Percentiles rank a stretch among this genome's conserved stretches.
phyloP scores from a whole-genome alignment of 2,113 vertebrate genomes.

The Brachyistius frenatus region DNA sequence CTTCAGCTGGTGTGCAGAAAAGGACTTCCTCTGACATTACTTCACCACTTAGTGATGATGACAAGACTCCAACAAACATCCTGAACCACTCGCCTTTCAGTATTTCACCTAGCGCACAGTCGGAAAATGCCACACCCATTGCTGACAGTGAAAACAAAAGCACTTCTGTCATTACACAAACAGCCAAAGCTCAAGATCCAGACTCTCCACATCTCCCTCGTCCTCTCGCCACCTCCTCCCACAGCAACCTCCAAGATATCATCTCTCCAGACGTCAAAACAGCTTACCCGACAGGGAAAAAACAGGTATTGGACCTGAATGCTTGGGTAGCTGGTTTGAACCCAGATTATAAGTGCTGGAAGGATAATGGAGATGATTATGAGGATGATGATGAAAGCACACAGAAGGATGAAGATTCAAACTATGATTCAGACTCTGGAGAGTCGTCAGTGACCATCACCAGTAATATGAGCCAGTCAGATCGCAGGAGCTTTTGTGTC shows the following conservation, averaged over 20 bases:
- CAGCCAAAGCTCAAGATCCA: background rate
- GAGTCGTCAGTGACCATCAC: conserved; percentile 84
- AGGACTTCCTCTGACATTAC: background rate
- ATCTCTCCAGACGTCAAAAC: conserved; percentile 21
- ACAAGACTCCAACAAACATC: conserved; percentile 74
- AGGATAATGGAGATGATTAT: conserved; percentile 41
- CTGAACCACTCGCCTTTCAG: conserved; percentile 41
- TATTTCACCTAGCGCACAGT: conserved; percentile 8
- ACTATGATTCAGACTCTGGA: conserved; percentile 84
- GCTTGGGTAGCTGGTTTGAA: conserved; percentile 73
- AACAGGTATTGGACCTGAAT: conserved; percentile 37
- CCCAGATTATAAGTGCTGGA: conserved; percentile 60
- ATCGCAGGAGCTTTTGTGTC: conserved; percentile 81
- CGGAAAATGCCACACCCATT: background rate
- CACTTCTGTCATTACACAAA: background rate
- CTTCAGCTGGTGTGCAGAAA: conserved; percentile 17
- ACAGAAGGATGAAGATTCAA: conserved; percentile 78
- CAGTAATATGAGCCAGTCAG: conserved; percentile 82
- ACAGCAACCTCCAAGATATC: conserved; percentile 18
- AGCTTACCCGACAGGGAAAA: conserved; percentile 33
- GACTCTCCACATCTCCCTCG: background rate
- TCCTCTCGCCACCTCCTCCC: conserved; percentile 3
- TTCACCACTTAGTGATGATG: conserved; percentile 56
- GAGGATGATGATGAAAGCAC: conserved; percentile 76
- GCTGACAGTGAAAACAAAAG: conserved; percentile 5